These are phyloP conservation scores for Semotilus atromaculatus DNA, from an alignment of 2,797 vertebrate genomes.

Conservation along the genomic window DNA sequence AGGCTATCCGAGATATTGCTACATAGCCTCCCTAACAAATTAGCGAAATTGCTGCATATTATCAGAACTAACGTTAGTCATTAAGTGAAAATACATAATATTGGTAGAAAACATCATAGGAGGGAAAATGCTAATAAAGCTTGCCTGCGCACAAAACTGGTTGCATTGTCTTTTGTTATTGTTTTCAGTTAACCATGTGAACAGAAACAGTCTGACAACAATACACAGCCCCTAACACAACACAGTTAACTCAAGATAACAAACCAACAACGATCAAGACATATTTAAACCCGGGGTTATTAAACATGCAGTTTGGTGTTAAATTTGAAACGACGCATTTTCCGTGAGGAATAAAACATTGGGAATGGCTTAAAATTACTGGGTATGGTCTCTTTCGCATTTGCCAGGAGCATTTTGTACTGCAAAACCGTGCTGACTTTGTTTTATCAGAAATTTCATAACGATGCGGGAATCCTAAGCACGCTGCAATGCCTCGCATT, in stretches of 20 bases:
- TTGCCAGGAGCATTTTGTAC: background rate
- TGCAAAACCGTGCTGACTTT: conserved; percentile 7
- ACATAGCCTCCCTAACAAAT: background rate
- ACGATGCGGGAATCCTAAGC: conserved; percentile 22
- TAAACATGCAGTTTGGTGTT: background rate
- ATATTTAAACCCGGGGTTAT: conserved; percentile 1
- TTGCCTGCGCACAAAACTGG: background rate
- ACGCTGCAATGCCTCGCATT: conserved; percentile 16
- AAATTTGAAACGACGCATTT: conserved; percentile 23
- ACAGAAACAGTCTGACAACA: conserved; percentile 11
- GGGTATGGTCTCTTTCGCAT: conserved; percentile 12
- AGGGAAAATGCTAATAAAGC: background rate
- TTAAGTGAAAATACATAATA: background rate
- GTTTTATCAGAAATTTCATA: conserved; percentile 18
- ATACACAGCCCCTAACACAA: conserved; percentile 2
- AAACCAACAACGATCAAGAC: background rate
- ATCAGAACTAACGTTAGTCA: background rate
- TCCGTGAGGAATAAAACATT: background rate
- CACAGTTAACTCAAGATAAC: background rate
- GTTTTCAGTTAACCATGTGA: conserved; percentile 47
- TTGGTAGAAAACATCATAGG: background rate
- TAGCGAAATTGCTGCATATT: no score
- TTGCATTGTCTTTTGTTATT: conserved; percentile 35
- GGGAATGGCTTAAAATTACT: background rate
- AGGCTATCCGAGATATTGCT: background rate